Evolutionary conservation across 2,113 vertebrate species (phyloP).

Genomic region (Neolamprologus tretocephalus): DNA sequence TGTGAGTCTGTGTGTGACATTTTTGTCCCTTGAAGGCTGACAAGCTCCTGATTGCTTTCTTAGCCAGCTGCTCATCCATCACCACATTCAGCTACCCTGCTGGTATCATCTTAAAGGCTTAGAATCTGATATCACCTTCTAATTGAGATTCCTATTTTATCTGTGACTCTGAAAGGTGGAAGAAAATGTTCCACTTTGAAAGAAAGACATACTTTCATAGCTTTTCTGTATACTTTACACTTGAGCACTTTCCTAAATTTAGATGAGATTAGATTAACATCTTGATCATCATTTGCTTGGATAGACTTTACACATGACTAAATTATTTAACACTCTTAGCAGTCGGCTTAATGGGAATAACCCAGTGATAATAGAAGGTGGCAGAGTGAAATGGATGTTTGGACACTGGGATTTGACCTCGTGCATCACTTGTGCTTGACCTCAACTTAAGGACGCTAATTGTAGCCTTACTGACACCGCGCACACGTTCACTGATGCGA

Average conservation of each 20-base stretch:
- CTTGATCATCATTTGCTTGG: constrained; percentile 29
- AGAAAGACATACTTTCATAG: neutral
- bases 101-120: neutral
- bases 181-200: neutral
- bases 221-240: neutral
- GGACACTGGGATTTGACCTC: constrained; percentile 17
- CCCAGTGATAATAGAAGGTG: constrained; percentile 39
- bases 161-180: neutral
- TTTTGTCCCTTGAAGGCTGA: neutral
- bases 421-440: neutral
- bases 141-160: neutral
- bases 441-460: neutral
- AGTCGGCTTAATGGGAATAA: constrained; percentile 20
- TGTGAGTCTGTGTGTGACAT: neutral
- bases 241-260: neutral
- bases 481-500: neutral
- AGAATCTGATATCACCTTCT: neutral
- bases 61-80: neutral
- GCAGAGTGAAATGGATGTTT: constrained; percentile 29
- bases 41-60: neutral
- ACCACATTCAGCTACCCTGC: neutral
- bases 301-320: constrained; percentile 39
- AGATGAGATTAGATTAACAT: constrained; percentile 32
- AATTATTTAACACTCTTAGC: constrained; percentile 29
- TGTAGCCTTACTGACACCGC: neutral